A percentile compares a stretch with the other conserved stretches of the same genome.
Conservation (phyloP, 2,113 vertebrate genomes). For the Riparia riparia region DNA sequence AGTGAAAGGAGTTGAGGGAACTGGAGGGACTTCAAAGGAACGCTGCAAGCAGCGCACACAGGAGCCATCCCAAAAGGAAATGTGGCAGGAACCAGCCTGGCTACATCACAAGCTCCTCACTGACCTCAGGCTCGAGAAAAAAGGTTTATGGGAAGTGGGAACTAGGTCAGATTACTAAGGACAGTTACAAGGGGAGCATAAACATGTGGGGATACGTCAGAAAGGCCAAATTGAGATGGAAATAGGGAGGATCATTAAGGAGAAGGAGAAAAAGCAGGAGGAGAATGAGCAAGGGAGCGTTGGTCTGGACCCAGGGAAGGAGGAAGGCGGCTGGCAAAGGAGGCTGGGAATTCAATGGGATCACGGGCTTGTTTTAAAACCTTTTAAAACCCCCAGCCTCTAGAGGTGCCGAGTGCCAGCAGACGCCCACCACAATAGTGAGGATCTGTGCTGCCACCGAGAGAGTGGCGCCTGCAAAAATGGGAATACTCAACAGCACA, state of each 20-base stretch:
- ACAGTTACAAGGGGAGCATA: background rate
- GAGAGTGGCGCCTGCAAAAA: accelerated
- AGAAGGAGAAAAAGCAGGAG: background rate
- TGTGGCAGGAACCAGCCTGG: background rate
- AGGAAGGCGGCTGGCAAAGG: background rate
- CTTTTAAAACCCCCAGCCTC: background rate
- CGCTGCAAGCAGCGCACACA: background rate
- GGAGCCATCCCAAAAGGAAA: background rate
- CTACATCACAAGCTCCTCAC: accelerated
- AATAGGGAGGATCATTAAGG: background rate
- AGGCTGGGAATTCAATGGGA: background rate
- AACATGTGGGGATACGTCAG: constrained; percentile 5
- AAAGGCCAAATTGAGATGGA: constrained; percentile 20
- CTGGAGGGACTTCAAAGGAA: constrained; percentile 22
- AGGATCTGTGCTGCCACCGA: background rate
- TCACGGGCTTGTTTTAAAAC: background rate
- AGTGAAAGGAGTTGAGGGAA: background rate
- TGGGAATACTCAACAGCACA: background rate
- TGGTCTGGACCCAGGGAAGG: background rate
- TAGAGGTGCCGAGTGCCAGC: background rate
- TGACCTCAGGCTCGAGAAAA: background rate
- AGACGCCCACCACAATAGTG: background rate
- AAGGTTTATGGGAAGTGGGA: background rate
- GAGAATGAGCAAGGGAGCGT: background rate
- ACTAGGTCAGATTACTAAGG: constrained; percentile 40